Conservation (phyloP, 2,888 invertebrate species). For the Chymomyza procnemis region DNA sequence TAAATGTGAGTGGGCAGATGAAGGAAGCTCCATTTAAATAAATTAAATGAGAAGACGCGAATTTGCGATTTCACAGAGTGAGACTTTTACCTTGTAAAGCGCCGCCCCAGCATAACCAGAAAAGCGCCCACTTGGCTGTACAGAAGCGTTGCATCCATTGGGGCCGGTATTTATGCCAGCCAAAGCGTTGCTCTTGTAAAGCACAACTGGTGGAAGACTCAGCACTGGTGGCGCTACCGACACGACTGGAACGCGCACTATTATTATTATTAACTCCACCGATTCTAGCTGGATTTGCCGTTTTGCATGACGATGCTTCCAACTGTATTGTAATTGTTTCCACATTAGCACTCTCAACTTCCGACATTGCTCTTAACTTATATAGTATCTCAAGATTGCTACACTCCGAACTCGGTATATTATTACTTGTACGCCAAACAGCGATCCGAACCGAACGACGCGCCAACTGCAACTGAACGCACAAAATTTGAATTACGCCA, state of each 20-base stretch:
- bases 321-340: neutral
- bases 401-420: neutral
- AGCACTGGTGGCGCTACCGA: conserved; percentile 39
- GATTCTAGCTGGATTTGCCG: conserved; percentile 33
- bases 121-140: conserved; percentile 87
- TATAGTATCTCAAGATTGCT: neutral
- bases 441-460: conserved; percentile 60
- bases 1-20: conserved; percentile 21
- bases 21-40: conserved; percentile 29
- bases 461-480: conserved; percentile 64
- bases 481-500: conserved; percentile 40
- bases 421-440: conserved; percentile 11
- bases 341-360: neutral
- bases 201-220: conserved; percentile 19
- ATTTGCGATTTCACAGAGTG: neutral
- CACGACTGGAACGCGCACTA: conserved; percentile 59
- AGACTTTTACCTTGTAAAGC: conserved; percentile 84
- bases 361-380: conserved; percentile 29
- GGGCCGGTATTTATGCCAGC: conserved; percentile 84
- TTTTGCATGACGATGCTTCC: neutral
- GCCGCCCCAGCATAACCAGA: conserved; percentile 89
- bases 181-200: conserved; percentile 79
- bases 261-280: conserved; percentile 65
- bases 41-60: conserved; percentile 42
- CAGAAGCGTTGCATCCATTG: conserved; percentile 84